These are phyloP conservation scores for Rhynchonycteris naso DNA, from an alignment of 2,797 vertebrate genomes.

Conservation along the genomic window DNA sequence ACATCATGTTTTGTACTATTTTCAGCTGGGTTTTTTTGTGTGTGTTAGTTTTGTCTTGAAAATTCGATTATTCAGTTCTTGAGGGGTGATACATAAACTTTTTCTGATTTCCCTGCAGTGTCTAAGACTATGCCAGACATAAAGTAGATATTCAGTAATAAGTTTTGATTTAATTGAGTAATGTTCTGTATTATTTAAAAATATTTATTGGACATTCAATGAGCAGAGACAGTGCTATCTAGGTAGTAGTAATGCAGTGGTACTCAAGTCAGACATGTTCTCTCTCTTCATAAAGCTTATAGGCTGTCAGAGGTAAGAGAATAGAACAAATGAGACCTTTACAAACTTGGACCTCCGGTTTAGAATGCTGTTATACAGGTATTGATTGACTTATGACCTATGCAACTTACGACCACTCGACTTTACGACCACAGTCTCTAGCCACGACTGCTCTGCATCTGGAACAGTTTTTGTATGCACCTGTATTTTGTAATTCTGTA, in stretches of 20 bases:
- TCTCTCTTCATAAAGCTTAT: background rate
- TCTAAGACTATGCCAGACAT: background rate
- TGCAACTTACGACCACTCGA: too few species aligned
- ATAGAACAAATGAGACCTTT: background rate
- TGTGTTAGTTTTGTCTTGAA: conserved; percentile 1
- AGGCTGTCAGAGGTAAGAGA: background rate
- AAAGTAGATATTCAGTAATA: background rate
- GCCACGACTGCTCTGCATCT: too few species aligned
- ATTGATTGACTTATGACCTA: too few species aligned
- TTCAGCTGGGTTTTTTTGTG: background rate
- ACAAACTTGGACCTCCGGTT: background rate
- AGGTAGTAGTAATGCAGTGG: background rate
- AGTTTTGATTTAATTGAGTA: background rate
- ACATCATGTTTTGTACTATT: background rate
- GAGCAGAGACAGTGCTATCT: background rate
- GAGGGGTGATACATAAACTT: background rate
- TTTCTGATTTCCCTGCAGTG: background rate
- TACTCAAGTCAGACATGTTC: background rate
- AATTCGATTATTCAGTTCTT: background rate
- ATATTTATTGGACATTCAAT: background rate
- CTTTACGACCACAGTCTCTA: too few species aligned
- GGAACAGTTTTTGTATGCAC: too few species aligned
- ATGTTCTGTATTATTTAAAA: conserved; percentile 4
- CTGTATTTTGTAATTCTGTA: too few species aligned
- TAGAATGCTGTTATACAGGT: background rate